These are phyloP conservation scores for Oncorhynchus masou DNA, from an alignment of 2,113 vertebrate genomes.

Conservation along the genomic window DNA sequence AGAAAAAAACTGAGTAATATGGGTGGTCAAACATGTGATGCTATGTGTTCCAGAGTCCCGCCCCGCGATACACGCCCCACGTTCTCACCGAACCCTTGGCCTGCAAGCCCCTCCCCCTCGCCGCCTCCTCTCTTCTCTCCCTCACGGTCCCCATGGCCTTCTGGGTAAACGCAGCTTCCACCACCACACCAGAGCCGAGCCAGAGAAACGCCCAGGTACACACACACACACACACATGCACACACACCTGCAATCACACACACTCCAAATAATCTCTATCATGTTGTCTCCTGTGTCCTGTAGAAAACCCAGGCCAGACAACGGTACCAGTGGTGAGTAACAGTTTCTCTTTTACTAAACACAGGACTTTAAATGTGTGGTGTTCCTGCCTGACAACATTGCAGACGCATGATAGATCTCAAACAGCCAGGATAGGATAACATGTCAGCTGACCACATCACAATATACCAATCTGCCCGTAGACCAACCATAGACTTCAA, in stretches of 20 bases:
- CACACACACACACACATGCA: constrained; percentile 5
- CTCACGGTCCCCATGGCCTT: constrained; percentile 88
- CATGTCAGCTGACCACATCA: too few relatives aligned
- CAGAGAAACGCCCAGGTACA: constrained; percentile 68
- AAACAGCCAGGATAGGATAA: neutral
- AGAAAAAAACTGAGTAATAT: neutral
- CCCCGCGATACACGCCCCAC: constrained; percentile 80
- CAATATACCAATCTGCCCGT: too few relatives aligned
- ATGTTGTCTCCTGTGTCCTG: constrained; percentile 46
- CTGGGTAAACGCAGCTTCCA: constrained; percentile 95
- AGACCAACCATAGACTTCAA: too few relatives aligned
- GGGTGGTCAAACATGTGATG: constrained; percentile 18
- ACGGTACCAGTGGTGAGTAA: constrained; percentile 79
- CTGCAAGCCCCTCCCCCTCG: constrained; percentile 87
- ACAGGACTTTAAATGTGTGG: too few relatives aligned
- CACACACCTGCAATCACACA: neutral
- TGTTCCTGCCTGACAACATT: too few relatives aligned
- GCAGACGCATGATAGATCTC: too few relatives aligned
- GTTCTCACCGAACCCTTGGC: constrained; percentile 83
- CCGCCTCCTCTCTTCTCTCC: constrained; percentile 83
- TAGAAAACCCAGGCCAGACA: constrained; percentile 80
- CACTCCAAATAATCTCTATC: constrained; percentile 2
- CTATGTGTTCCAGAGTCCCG: constrained; percentile 81
- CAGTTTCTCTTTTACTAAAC: neutral
- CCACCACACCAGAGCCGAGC: constrained; percentile 90